phyloP scores from a whole-genome alignment of 2,888 invertebrate genomes.

The Oconnorella tubifera region DNA sequence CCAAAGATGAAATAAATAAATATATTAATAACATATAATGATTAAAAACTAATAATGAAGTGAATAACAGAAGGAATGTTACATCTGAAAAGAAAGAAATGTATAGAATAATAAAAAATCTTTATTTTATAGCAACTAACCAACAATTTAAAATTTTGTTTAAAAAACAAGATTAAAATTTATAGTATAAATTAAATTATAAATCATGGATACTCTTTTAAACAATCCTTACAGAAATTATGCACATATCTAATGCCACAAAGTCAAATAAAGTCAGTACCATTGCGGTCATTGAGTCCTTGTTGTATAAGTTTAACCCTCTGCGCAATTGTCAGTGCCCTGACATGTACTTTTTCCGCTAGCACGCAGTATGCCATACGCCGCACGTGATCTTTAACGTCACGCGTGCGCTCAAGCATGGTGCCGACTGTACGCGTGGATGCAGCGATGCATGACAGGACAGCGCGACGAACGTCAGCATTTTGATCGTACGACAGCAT shows the following conservation, averaged over 20 bases:
- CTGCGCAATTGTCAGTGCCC: constrained; percentile 65
- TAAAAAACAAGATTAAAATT: too few relatives aligned
- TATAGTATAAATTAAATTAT: background rate
- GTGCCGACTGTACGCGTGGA: constrained; percentile 68
- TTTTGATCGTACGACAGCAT: constrained; percentile 65
- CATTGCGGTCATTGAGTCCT: constrained; percentile 66
- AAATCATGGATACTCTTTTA: too few relatives aligned
- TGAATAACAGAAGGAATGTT: too few relatives aligned
- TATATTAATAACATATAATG: too few relatives aligned
- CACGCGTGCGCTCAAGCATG: constrained; percentile 71
- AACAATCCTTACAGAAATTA: too few relatives aligned
- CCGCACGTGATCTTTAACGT: constrained; percentile 74
- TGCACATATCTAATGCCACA: too few relatives aligned
- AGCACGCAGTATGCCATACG: constrained; percentile 61
- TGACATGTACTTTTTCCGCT: constrained; percentile 61
- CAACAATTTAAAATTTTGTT: too few relatives aligned
- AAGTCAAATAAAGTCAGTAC: constrained; percentile 39
- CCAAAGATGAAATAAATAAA: too few relatives aligned
- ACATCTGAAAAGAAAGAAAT: too few relatives aligned
- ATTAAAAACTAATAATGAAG: too few relatives aligned
- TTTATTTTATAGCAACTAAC: too few relatives aligned
- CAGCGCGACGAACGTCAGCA: constrained; percentile 68
- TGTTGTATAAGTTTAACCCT: constrained; percentile 64
- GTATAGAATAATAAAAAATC: too few relatives aligned
- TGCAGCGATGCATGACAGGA: constrained; percentile 71